Evolutionary conservation across 1,140 invertebrate species (phyloP), one percentile per base, ranked within the genome.

Genomic region (Saccostrea cuccullata): DNA sequence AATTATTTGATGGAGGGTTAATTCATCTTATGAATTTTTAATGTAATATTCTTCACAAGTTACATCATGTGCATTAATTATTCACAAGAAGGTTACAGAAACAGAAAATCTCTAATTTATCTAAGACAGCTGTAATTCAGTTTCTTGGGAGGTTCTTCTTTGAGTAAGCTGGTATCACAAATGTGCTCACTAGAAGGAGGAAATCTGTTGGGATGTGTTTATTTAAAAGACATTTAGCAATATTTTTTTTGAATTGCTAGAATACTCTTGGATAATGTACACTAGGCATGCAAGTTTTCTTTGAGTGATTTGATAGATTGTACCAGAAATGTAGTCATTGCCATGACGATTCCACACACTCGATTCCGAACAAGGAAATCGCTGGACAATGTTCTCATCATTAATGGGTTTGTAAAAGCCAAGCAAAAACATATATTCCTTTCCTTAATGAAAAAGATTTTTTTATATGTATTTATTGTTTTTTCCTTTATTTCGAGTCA

Each of bases 1-100:
- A 77, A 77, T 77, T 77, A 73, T 23, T 36, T 77, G 70, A 77
- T 77, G 26, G 70, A 15, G 23, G 26, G 23, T 77, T 77, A 30
- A 77, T 77, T 36, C 23, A 36, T 26, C 26, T 26, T 77, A 77
- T 77, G 70, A 77, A 77, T 30, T 36, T 15, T 77, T 77, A 77
- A 77, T 77, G 70, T 36, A 77, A 77, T 77, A 36, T 77, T 77
- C 70, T 30, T 77, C 13, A 77, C 26, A 26, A 36, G 70, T 77
- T 77, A 77, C 70, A 77, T 77, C 70, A 77, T 26, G 23, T 77
- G 30, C 26, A 77, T 77, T 36, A 30, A 77, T 26, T 36, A 36
- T 77, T 77, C 23, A 64, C 58, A 64, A 64, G 17, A 15, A 64
- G 58, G 58, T 64, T 64, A 64, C 13, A 77, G 26, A 73, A 47